Base-by-base conservation (phyloP, 2,888 invertebrate species). In the Pseudococcus jackbeardsleyi region DNA sequence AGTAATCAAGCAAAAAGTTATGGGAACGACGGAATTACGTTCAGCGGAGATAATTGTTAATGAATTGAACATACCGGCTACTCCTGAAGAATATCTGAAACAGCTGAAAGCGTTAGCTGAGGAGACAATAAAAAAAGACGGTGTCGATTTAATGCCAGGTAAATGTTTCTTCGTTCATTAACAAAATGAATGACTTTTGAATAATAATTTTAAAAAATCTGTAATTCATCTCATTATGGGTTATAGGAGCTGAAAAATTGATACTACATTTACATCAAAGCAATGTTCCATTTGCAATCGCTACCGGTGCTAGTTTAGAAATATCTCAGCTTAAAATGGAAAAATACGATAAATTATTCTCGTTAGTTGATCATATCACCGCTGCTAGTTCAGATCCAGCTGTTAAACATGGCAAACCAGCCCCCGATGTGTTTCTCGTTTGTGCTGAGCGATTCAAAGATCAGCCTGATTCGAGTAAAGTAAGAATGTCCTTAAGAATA, bases 401-500 rank as follows among this genome's bases (percentile, higher is more conserved):
- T 89, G 96, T 98, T 0, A 95, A 95, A 91, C 93, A 93, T 89
- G 97, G 98, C 0, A 98, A 98, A 92, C 98, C 98, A 0, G 94
- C 95, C 87, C 98, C 98, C 0, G 97, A 98, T 91, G 96, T 96
- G 90, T 98, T 97, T 91, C 91, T 96, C 22, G 94, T 96, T 0
- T 94, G 95, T 88, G 96, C 96, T 0, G 91, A 92, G 0, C 92
- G 97, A 89, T 98, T 98, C 91, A 91, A 93, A 0, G 94, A 95
- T 89, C 93, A 93, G 89, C 95, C 96, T 11, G 91, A 92, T 15
- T 93, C 95, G 8, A 92, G 93, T 89, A 92, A 94, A 91, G 94
- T 93, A 92, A 77, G 77, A 77, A 22, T 33, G 9, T 42, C 5
- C 0, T 42, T 42, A 42, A 3, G 42, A 42, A 33, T 3, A 3